Evolutionary conservation across 37 sponge, comb jelly and placozoan species (phyloP), one percentile per base, ranked within the genome.

Genomic region (Chondrosia reniformis): DNA sequence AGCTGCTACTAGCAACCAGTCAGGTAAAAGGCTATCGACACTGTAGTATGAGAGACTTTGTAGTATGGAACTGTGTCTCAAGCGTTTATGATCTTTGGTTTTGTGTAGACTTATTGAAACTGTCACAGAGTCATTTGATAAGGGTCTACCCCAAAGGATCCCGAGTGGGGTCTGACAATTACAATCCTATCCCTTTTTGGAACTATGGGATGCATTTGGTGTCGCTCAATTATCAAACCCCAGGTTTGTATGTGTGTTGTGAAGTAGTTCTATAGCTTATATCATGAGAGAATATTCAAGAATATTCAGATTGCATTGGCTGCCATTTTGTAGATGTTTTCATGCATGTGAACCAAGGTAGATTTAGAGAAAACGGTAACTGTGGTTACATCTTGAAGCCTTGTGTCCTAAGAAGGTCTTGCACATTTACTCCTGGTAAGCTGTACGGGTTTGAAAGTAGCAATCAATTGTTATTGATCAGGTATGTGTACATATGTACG

Each of bases 311-410:
- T n/a, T n/a, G n/a, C n/a, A n/a, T n/a, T n/a, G n/a, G n/a, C n/a
- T n/a, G n/a, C n/a, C n/a, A n/a, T n/a, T n/a, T n/a, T n/a, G n/a
- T 21, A 82, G 85, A 87, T 31, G 41, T 87, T 12, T 83, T 31
- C 52, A 84, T 91, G 88, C 84, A 87, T 28, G 72, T 91, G 36
- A 91, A 91, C 81, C 92, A 91, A 55, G 92, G 92, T 17, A 65
- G 80, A 43, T 91, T 91, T 64, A 75, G 92, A 45, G 79, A 79
- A 17, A 91, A 91, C 79, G 92, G 88, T 45, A 84, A 81, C 73
- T 91, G 92, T 84, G 92, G 92, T 40, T 91, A 91, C 74, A 79
- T 87, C 42, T 67, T 91, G 49, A 91, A 91, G 65, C 92, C 92
- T 30, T 69, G 55, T 8, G 69, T 85, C 46, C 76, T 90, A 81